These are phyloP conservation scores for Gonioctena quinquepunctata DNA, from an alignment of 1,140 invertebrate genomes.

Conservation along the genomic window DNA sequence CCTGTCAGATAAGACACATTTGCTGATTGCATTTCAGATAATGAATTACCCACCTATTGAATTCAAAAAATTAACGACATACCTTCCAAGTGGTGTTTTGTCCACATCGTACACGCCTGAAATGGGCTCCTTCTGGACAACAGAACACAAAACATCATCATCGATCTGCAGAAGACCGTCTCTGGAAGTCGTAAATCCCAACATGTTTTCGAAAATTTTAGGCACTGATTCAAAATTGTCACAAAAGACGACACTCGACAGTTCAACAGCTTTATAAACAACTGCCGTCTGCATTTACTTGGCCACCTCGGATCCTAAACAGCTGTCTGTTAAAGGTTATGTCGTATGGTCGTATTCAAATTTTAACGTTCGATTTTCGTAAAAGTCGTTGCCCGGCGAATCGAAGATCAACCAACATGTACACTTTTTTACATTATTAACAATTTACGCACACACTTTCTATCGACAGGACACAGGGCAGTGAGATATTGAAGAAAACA, in stretches of 20 bases:
- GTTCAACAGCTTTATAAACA: conserved; percentile 2
- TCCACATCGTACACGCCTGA: conserved; percentile 69
- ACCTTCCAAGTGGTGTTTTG: conserved; percentile 73
- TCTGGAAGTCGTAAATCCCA: conserved; percentile 39
- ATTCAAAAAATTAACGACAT: too few species aligned
- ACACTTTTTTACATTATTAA: conserved; percentile 26
- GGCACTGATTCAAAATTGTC: conserved; percentile 12
- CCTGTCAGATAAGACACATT: background rate
- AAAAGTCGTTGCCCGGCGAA: background rate
- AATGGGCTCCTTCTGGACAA: conserved; percentile 67
- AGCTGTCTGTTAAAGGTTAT: conserved; percentile 34
- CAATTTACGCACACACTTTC: conserved; percentile 14
- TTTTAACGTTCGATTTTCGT: conserved; percentile 3
- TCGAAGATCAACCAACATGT: background rate
- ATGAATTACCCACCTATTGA: conserved; percentile 20
- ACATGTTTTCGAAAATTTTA: conserved; percentile 31
- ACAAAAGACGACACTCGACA: background rate
- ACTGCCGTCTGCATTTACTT: conserved; percentile 20
- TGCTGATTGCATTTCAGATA: background rate
- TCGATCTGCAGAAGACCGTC: conserved; percentile 67
- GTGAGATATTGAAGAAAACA: conserved; percentile 28
- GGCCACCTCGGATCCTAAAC: conserved; percentile 19
- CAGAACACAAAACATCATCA: conserved; percentile 61
- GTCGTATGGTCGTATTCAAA: conserved; percentile 22
- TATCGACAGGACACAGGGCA: conserved; percentile 16